Evolutionary conservation across 2,113 vertebrate species (phyloP).

Genomic region (Strix aluco): DNA sequence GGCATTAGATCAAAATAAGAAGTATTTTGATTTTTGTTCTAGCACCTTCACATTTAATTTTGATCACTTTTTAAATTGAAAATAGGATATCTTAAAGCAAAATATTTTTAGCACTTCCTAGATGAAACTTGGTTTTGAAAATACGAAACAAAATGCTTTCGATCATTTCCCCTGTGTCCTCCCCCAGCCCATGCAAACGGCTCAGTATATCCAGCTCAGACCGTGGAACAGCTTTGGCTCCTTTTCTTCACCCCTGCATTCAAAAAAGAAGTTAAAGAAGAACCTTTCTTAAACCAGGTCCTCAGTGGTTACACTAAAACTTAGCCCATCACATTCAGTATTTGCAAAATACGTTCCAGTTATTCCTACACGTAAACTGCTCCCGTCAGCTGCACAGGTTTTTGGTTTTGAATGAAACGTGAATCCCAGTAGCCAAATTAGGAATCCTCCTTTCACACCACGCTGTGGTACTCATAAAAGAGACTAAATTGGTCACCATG

Average conservation of each 20-base stretch:
- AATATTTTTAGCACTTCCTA: not conserved
- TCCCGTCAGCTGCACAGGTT: not conserved
- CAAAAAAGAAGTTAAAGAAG: not conserved
- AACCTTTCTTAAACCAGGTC: not conserved
- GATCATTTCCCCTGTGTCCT: not conserved
- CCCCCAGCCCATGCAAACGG: not conserved
- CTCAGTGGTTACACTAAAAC: not conserved
- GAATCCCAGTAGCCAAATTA: not conserved
- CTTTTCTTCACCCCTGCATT: not conserved
- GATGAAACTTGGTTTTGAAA: not conserved
- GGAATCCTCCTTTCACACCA: not conserved
- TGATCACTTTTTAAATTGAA: not conserved
- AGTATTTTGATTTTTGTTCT: not conserved
- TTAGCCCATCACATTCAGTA: not conserved
- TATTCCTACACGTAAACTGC: not conserved
- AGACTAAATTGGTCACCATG: not conserved
- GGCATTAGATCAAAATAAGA: not conserved
- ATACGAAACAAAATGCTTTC: not conserved
- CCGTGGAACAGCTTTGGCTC: not conserved
- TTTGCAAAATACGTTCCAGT: not conserved
- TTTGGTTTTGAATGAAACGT: not conserved
- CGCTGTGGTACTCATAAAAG: too few species aligned
- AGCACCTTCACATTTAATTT: not conserved
- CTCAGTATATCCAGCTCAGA: not conserved
- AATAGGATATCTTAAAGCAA: not conserved